phyloP scores from a whole-genome alignment of 2,113 vertebrate genomes.

The Myiopsitta monachus region DNA sequence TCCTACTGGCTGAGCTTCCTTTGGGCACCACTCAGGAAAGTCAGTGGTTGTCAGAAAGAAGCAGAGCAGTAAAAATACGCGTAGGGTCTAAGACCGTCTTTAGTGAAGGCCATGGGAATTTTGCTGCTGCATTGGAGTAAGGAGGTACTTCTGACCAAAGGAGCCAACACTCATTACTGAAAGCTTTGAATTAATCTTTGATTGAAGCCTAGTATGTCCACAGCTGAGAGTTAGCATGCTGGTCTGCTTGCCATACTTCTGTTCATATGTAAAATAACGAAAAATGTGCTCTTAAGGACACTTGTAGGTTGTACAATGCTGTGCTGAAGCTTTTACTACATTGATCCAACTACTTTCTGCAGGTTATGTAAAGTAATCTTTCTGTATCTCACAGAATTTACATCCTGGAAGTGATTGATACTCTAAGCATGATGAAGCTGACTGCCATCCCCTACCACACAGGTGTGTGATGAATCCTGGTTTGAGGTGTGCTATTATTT shows the following conservation, averaged over 20 bases:
- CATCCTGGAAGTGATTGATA: conserved; percentile 70
- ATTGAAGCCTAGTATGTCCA: background rate
- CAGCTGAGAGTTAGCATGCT: background rate
- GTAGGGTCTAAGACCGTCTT: background rate
- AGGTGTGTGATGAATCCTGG: conserved; percentile 51
- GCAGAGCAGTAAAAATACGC: background rate
- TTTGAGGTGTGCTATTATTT: conserved; percentile 67
- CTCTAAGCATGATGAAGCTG: conserved; percentile 30
- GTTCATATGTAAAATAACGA: background rate
- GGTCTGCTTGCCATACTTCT: background rate
- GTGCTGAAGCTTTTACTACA: conserved; percentile 51
- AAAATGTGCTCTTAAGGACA: conserved; percentile 9
- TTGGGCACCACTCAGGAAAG: background rate
- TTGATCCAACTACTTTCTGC: conserved; percentile 53
- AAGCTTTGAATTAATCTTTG: background rate
- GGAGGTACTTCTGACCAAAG: background rate
- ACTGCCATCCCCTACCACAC: conserved; percentile 47
- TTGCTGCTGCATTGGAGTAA: background rate
- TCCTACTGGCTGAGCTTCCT: background rate
- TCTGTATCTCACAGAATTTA: conserved; percentile 59
- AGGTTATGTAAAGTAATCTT: conserved; percentile 56
- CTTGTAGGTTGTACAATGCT: conserved; percentile 2
- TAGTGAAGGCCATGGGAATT: background rate
- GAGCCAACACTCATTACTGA: background rate
- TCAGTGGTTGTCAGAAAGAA: background rate